phyloP scores from a whole-genome alignment of 2,113 vertebrate genomes.

The Ceratotherium simum region DNA sequence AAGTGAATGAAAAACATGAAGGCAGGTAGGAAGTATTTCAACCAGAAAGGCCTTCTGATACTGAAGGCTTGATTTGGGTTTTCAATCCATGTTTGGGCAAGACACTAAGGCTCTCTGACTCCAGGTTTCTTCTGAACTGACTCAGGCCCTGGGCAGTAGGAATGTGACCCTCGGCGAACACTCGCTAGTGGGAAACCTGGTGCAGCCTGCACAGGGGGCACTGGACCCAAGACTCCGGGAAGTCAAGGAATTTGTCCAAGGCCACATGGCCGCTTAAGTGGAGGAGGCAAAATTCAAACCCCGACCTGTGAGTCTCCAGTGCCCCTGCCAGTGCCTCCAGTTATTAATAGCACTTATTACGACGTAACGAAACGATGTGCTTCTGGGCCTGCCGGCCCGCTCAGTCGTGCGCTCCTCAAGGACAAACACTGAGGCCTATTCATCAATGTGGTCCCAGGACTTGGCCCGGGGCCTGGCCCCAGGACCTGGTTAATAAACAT shows the following conservation, averaged over 20 bases:
- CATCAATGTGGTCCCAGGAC: background rate
- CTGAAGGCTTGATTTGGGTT: constrained; percentile 67
- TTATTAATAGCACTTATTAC: background rate
- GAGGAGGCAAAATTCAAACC: background rate
- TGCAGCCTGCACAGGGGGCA: background rate
- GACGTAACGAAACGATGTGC: accelerated
- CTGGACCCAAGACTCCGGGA: background rate
- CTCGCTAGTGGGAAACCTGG: background rate
- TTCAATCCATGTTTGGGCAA: constrained; percentile 72
- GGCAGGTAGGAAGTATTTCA: constrained; percentile 54
- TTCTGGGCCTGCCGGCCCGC: background rate
- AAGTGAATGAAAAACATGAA: background rate
- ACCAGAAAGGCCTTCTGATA: background rate
- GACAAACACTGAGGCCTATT: background rate
- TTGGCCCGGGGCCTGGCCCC: background rate
- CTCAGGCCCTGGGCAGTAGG: constrained; percentile 65
- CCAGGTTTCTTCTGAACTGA: constrained; percentile 74
- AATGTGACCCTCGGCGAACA: constrained; percentile 45
- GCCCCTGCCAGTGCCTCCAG: background rate
- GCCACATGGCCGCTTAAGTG: background rate
- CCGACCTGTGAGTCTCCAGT: background rate
- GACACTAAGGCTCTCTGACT: constrained; percentile 39
- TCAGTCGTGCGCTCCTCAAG: background rate
- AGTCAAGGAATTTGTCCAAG: background rate
- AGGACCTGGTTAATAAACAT: constrained; percentile 40